Conservation (phyloP, 2,113 vertebrate genomes). For the Cyanoderma ruficeps region DNA sequence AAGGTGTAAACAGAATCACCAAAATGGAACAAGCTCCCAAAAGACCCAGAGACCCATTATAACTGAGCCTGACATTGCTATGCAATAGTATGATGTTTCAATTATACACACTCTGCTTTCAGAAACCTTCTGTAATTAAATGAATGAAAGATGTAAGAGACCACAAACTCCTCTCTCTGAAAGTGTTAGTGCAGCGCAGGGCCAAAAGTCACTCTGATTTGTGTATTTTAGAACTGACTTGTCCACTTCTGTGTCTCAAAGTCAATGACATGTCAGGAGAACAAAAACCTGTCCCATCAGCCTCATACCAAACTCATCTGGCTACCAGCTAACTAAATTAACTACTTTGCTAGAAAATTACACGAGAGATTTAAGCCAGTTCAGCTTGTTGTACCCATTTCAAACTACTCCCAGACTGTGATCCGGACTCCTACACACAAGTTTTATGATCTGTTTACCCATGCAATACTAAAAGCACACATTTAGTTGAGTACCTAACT, state of each 20-base stretch:
- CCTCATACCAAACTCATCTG: neutral
- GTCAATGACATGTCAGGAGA: neutral
- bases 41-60: neutral
- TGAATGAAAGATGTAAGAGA: neutral
- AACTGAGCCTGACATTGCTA: neutral
- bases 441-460: neutral
- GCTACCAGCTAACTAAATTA: neutral
- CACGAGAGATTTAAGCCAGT: neutral
- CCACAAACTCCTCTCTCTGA: neutral
- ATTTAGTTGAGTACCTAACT: neutral
- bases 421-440: neutral
- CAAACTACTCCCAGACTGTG: neutral
- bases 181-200: neutral
- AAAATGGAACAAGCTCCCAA: neutral
- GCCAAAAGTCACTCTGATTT: neutral
- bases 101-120: neutral
- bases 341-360: neutral
- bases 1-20: neutral
- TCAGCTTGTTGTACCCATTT: neutral
- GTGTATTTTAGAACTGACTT: neutral
- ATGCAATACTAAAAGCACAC: neutral
- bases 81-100: neutral
- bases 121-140: neutral
- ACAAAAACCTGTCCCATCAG: neutral
- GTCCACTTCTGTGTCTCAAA: neutral